A percentile compares a stretch with the other conserved stretches of the same genome.
Evolutionary conservation across 2,113 vertebrate genomes (phyloP).

Genomic region (Serilophus lunatus): DNA sequence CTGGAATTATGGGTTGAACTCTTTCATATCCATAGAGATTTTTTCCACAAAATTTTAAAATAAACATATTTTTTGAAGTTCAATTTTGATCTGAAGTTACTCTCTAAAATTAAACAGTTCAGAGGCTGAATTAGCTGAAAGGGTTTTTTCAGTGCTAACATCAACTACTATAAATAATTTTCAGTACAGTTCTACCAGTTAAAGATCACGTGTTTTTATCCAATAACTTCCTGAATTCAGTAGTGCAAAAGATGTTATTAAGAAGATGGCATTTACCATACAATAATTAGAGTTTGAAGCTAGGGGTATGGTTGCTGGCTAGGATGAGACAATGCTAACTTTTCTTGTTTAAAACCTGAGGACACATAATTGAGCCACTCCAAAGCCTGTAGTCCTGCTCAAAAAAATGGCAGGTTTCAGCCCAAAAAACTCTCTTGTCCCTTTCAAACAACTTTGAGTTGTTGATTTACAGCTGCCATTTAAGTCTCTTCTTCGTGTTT

Average conservation of each 20-base stretch:
- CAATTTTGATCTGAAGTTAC: neutral
- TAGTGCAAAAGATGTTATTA: neutral
- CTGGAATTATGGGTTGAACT: neutral
- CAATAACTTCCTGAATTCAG: neutral
- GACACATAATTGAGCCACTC: neutral
- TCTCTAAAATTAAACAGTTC: neutral
- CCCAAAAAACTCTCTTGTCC: neutral
- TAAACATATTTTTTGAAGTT: neutral
- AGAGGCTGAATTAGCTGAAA: neutral
- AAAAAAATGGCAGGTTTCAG: neutral
- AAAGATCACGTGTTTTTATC: neutral
- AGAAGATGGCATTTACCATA: neutral
- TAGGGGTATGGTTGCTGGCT: neutral
- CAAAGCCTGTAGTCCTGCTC: neutral
- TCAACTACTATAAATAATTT: neutral
- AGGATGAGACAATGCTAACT: neutral
- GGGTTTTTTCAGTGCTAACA: neutral
- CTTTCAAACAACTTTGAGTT: neutral
- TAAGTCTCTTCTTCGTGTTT: neutral
- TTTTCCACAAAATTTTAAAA: neutral
- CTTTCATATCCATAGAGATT: neutral
- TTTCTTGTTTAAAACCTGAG: neutral
- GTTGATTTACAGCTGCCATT: neutral
- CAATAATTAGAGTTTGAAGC: neutral
- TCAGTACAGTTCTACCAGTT: neutral